Conservation (phyloP, 2,888 invertebrate species). For the Plagiodera versicolora region DNA sequence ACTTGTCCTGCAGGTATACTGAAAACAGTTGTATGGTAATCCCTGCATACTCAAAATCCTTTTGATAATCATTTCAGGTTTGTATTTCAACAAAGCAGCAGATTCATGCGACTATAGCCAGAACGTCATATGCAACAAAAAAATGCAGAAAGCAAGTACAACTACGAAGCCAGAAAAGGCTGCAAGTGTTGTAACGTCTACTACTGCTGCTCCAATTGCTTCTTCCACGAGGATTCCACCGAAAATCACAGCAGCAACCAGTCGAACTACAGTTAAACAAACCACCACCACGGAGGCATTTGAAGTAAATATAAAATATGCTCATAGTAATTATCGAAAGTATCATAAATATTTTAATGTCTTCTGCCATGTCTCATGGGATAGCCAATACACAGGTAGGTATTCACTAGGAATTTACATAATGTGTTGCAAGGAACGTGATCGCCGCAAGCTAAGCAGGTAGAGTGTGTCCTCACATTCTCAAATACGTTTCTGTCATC, state of each 20-base stretch:
- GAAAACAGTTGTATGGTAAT: background rate
- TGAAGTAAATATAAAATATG: slow-evolving; percentile 32
- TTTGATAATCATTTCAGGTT: slow-evolving; percentile 58
- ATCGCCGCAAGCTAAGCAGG: background rate
- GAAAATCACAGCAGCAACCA: slow-evolving; percentile 53
- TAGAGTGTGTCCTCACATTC: background rate
- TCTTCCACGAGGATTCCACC: slow-evolving; percentile 41
- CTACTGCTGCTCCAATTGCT: slow-evolving; percentile 54
- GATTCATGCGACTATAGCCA: slow-evolving; percentile 91
- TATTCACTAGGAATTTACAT: background rate
- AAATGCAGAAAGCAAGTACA: slow-evolving; percentile 56
- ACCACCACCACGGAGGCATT: slow-evolving; percentile 47
- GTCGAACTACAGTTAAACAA: slow-evolving; percentile 44
- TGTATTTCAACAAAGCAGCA: slow-evolving; percentile 88
- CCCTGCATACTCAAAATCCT: background rate
- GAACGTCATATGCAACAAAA: slow-evolving; percentile 79
- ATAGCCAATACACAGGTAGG: too few relatives aligned
- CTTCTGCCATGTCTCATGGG: too few relatives aligned
- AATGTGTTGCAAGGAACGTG: background rate
- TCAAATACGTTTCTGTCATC: too few relatives aligned
- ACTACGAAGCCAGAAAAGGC: slow-evolving; percentile 53
- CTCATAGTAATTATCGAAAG: background rate
- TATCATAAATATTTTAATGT: too few relatives aligned
- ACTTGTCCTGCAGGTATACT: slow-evolving; percentile 84
- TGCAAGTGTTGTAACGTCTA: slow-evolving; percentile 58